Evolutionary conservation across 2,113 vertebrate genomes (phyloP).

Genomic region (Macquaria ambigua): DNA sequence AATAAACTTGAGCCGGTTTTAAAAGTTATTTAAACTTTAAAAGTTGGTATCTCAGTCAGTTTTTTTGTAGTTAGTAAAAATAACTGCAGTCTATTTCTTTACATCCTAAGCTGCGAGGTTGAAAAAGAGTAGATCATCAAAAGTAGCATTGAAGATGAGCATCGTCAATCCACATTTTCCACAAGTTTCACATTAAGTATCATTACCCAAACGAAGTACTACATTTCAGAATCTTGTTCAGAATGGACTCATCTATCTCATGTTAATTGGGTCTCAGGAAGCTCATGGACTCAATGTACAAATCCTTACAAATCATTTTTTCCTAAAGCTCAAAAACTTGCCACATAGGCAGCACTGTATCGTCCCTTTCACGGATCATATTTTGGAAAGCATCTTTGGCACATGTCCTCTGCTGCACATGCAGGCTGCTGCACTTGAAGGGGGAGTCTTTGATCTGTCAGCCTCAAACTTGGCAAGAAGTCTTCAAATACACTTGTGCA

Average conservation of each 20-base stretch:
- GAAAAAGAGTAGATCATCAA: background rate
- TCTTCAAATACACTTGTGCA: constrained; percentile 5
- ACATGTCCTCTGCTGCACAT: constrained; percentile 18
- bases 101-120: background rate
- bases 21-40: no score
- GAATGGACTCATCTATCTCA: background rate
- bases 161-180: background rate
- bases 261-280: background rate
- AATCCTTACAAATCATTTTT: background rate
- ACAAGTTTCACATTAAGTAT: no score
- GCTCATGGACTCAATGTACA: background rate
- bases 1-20: background rate
- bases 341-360: background rate
- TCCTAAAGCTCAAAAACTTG: background rate
- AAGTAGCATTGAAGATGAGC: background rate
- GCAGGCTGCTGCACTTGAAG: background rate
- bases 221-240: background rate
- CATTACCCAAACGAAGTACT: no score
- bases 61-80: background rate
- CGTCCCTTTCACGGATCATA: background rate
- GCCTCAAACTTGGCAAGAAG: constrained; percentile 5
- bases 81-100: background rate
- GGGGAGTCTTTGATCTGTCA: constrained; percentile 19
- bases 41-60: no score
- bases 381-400: constrained; percentile 7